Conservation (phyloP, 2,888 invertebrate species). For the Ormia ochracea region DNA sequence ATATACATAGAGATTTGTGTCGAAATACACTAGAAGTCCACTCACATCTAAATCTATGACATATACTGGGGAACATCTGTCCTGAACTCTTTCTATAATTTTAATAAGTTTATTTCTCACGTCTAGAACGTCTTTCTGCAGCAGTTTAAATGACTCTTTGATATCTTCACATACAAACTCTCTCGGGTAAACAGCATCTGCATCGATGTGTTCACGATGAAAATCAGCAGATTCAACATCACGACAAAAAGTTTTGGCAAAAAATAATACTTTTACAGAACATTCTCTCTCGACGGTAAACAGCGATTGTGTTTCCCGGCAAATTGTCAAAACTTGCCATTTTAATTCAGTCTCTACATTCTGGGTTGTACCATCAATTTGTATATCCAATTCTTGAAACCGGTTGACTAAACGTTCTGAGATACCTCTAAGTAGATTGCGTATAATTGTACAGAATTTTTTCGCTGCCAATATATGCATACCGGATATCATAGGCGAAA, state of each 20-base stretch:
- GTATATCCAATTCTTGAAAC: slow-evolving; percentile 76
- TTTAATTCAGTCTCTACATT: slow-evolving; percentile 72
- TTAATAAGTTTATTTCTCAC: slow-evolving; percentile 76
- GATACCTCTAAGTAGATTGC: slow-evolving; percentile 77
- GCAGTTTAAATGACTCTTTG: slow-evolving; percentile 80
- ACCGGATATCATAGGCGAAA: slow-evolving; percentile 86
- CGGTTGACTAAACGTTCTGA: slow-evolving; percentile 77
- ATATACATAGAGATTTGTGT: too few species aligned
- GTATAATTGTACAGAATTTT: slow-evolving; percentile 83
- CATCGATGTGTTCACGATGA: slow-evolving; percentile 76
- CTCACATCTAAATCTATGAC: slow-evolving; percentile 70
- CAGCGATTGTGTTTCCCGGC: slow-evolving; percentile 87
- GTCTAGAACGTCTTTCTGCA: slow-evolving; percentile 78
- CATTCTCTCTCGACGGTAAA: slow-evolving; percentile 88
- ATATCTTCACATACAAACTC: slow-evolving; percentile 79
- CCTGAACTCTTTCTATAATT: slow-evolving; percentile 74
- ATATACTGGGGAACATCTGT: slow-evolving; percentile 73
- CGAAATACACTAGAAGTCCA: too few species aligned
- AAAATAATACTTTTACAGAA: slow-evolving; percentile 86
- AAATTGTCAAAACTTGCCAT: slow-evolving; percentile 78
- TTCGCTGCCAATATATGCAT: slow-evolving; percentile 86
- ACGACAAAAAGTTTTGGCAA: slow-evolving; percentile 86
- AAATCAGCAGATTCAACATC: slow-evolving; percentile 80
- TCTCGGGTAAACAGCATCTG: slow-evolving; percentile 75
- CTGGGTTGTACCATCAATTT: slow-evolving; percentile 72